Base-by-base conservation (phyloP, 2,888 invertebrate species). In the Alentia gelatinosa region DNA sequence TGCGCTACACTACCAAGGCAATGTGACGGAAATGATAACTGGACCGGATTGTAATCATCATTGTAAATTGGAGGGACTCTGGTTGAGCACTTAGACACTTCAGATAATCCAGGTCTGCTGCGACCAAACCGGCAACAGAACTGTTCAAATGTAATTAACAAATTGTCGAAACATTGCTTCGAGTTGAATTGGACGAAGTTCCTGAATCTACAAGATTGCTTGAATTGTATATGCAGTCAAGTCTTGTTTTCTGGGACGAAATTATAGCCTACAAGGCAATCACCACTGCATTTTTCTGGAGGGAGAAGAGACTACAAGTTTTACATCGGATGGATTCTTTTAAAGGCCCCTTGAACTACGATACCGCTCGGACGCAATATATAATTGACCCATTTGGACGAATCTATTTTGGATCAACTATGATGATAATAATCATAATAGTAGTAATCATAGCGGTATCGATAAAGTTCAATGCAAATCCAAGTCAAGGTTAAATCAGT, bases 11-110 rank as follows among this genome's bases (percentile, higher is more conserved):
- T 39, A 39, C 39, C 39, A 79, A 79, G 79, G 79, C 79, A 79
- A 39, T 79, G 39, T 33, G 26, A 74, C 30, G 15, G 39, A 79
- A 79, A 39, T 37, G 12, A 79, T 35, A 79, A 35, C 79, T 79
- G 79, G 79, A 37, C 79, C 79, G 79, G 79, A 79, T 79, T 79
- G 39, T 37, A 79, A 35, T 35, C 23, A 79, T 79, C 79, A 79
- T 37, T 79, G 39, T 37, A 79, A 23, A 37, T 35, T 79, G 79
- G 79, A 79, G 35, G 79, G 79, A 79, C 79, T 79, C 37, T 79
- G 37, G 0, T 68, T 68, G 68, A 68, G 68, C 68, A n/a, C 68
- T 26, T 26, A 12, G 68, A 3, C 68, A 12, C 68, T 30, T 47
- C 30, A 68, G 68, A 68, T 30, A 30, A 68, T 5, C 15, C 12